A percentile compares a stretch with the other conserved stretches of the same genome.
These are phyloP conservation scores for Chloroceryle inda DNA, from an alignment of 2,797 vertebrate genomes.

Conservation along the genomic window DNA sequence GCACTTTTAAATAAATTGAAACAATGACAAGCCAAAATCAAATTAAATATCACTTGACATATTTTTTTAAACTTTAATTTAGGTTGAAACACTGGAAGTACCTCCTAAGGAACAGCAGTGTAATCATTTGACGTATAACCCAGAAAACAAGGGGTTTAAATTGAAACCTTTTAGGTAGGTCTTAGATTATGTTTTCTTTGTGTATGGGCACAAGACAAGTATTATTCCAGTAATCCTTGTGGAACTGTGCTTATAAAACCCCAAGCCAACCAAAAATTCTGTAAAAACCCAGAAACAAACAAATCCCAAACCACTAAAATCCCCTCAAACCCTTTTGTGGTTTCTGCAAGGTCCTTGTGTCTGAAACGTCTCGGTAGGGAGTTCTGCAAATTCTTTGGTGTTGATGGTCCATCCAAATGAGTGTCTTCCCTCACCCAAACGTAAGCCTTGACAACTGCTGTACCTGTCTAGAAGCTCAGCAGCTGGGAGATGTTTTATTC, in stretches of 20 bases:
- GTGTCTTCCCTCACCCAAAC: accelerated
- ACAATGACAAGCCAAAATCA: background rate
- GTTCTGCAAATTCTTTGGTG: background rate
- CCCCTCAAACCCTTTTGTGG: background rate
- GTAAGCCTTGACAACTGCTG: background rate
- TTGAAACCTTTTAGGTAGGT: background rate
- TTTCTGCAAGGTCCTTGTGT: background rate
- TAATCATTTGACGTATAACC: background rate
- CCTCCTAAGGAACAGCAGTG: background rate
- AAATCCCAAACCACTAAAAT: background rate
- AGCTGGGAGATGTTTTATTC: background rate
- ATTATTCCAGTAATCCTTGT: background rate
- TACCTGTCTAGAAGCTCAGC: background rate
- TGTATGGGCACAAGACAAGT: background rate
- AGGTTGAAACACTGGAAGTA: background rate
- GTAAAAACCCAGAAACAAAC: no score
- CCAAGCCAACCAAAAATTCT: no score
- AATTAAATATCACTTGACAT: background rate
- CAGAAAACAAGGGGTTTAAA: background rate
- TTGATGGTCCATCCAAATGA: background rate
- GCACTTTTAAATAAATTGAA: background rate
- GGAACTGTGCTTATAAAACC: background rate
- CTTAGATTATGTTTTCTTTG: background rate
- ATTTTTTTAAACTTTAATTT: background rate
- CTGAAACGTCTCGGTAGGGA: background rate